Evolutionary conservation across 2,888 invertebrate species (phyloP).

Genomic region (Trilocha varians): DNA sequence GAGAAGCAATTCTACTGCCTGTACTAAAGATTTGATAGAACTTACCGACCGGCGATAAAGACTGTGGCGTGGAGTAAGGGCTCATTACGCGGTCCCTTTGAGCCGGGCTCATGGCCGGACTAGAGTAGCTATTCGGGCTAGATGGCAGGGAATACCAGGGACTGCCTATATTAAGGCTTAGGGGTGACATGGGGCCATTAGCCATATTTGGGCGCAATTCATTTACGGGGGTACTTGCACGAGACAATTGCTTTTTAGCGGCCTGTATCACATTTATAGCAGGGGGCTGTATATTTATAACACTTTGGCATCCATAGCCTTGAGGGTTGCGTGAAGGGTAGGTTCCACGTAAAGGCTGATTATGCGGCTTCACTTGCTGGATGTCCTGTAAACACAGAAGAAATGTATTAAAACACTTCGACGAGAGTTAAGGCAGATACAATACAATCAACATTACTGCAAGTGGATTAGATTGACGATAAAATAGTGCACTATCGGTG

Average conservation of each 20-base stretch:
- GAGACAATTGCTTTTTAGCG: conserved; percentile 30
- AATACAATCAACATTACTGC: not conserved
- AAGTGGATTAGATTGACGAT: too few relatives aligned
- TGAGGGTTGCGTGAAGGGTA: conserved; percentile 37
- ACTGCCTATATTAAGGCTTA: conserved; percentile 48
- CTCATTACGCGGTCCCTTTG: conserved; percentile 46
- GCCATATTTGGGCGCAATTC: conserved; percentile 23
- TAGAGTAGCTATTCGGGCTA: conserved; percentile 51
- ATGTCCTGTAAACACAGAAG: conserved; percentile 41
- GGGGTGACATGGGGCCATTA: conserved; percentile 44
- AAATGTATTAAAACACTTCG: conserved; percentile 2
- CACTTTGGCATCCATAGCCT: conserved; percentile 17
- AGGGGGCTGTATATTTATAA: conserved; percentile 38
- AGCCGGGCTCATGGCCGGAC: conserved; percentile 53
- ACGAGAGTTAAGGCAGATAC: not conserved
- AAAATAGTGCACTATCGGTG: too few relatives aligned
- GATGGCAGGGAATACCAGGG: conserved; percentile 53
- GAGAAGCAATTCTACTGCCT: conserved; percentile 38
- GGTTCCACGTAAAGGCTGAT: conserved; percentile 24
- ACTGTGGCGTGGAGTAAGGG: conserved; percentile 54
- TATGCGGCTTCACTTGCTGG: conserved; percentile 30
- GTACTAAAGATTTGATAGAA: conserved; percentile 47
- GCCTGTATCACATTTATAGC: conserved; percentile 46
- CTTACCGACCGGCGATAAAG: conserved; percentile 48
- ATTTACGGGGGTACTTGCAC: conserved; percentile 24